Conservation (phyloP, 2,888 invertebrate genomes). For the Lamproptera curius region DNA sequence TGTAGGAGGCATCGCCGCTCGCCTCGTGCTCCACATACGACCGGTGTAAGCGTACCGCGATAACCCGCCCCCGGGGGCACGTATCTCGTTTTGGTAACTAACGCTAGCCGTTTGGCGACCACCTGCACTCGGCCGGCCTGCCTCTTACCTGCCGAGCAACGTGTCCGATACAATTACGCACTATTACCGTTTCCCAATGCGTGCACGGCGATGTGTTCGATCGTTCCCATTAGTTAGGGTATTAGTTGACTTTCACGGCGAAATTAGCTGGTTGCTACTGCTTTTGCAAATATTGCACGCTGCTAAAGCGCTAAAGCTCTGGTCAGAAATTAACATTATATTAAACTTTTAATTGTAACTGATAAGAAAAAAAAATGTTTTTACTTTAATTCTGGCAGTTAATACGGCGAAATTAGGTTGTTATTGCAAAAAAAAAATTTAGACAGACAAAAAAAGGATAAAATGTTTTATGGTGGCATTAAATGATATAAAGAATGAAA, state of each 20-base stretch:
- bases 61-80: slow-evolving; percentile 46
- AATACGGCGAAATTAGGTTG: no score
- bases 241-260: slow-evolving; percentile 32
- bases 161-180: slow-evolving; percentile 58
- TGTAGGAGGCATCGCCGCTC: slow-evolving; percentile 71
- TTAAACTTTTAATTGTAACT: no score
- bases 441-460: no score
- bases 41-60: slow-evolving; percentile 65
- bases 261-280: slow-evolving; percentile 17
- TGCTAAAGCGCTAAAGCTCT: no score
- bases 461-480: no score
- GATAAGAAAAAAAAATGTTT: no score
- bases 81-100: slow-evolving; percentile 38
- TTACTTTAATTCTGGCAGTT: no score
- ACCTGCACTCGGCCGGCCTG: slow-evolving; percentile 51
- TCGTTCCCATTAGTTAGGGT: slow-evolving; percentile 46
- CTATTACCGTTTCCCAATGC: slow-evolving; percentile 52
- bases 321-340: no score
- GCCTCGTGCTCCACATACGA: slow-evolving; percentile 72
- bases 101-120: slow-evolving; percentile 41
- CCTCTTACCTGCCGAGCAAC: slow-evolving; percentile 51
- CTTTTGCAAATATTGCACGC: no score
- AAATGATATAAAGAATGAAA: no score
- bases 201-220: slow-evolving; percentile 38
- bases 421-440: no score